Evolutionary conservation across 2,113 vertebrate genomes (phyloP).

Genomic region (Pavo muticus): DNA sequence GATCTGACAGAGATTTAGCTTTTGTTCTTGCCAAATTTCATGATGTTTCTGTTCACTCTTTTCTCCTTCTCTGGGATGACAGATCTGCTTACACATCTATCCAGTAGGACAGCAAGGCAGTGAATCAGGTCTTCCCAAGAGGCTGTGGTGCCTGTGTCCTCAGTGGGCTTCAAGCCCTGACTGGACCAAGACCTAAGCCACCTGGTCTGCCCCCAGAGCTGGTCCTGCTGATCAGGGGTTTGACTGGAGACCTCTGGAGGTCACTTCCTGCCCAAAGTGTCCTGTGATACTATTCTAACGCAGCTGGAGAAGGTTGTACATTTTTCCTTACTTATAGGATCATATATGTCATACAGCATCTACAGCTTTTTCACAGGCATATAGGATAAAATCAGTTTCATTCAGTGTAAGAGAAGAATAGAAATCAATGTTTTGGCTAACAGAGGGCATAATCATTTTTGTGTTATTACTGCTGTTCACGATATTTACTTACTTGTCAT

Average conservation of each 20-base stretch:
- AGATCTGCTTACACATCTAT: neutral
- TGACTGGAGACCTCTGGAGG: neutral
- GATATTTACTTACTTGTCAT: neutral
- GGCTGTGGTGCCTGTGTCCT: accelerated
- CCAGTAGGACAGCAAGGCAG: accelerated
- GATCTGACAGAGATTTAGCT: too few species aligned
- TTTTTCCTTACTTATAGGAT: neutral
- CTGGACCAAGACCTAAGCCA: neutral
- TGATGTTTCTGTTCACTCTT: too few species aligned
- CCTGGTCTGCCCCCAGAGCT: neutral
- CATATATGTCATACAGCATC: neutral
- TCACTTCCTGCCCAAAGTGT: neutral
- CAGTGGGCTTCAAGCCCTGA: neutral
- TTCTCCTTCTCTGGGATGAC: too few species aligned
- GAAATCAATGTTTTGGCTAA: conserved; percentile 11
- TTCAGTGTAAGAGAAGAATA: neutral
- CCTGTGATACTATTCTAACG: neutral
- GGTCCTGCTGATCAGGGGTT: accelerated
- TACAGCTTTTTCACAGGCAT: neutral
- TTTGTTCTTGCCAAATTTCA: too few species aligned
- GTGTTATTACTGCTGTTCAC: neutral
- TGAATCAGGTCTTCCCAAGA: neutral
- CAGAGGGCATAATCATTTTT: neutral
- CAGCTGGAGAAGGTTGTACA: neutral
- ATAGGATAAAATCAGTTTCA: neutral